Evolutionary conservation across 2,113 vertebrate genomes (phyloP).

Genomic region (Zosterops lateralis): DNA sequence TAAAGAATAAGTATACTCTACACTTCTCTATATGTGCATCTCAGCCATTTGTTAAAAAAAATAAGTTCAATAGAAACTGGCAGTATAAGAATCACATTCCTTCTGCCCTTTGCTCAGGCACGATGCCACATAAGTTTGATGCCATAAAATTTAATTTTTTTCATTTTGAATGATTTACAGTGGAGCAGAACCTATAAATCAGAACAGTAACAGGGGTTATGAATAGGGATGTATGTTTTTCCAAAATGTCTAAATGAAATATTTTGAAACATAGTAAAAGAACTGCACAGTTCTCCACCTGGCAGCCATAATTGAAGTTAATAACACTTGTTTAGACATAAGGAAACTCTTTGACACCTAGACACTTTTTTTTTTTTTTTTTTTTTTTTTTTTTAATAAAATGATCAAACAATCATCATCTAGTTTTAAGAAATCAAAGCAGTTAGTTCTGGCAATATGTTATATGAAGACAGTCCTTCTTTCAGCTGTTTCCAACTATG

Average conservation of each 20-base stretch:
- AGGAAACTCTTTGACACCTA: constrained; percentile 87
- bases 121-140: constrained; percentile 71
- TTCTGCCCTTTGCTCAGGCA: constrained; percentile 72
- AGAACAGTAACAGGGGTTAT: constrained; percentile 84
- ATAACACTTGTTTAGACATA: constrained; percentile 85
- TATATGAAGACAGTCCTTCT: constrained; percentile 65
- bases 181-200: constrained; percentile 83
- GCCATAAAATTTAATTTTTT: constrained; percentile 79
- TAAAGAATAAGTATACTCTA: constrained; percentile 35
- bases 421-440: constrained; percentile 80
- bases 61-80: constrained; percentile 68
- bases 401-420: constrained; percentile 84
- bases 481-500: constrained; percentile 71
- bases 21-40: constrained; percentile 27
- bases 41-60: constrained; percentile 53
- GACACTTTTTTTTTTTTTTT: constrained; percentile 47
- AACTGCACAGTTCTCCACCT: constrained; percentile 84
- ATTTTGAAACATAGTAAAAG: constrained; percentile 83
- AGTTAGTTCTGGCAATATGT: constrained; percentile 73
- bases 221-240: constrained; percentile 92
- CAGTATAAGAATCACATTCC: constrained; percentile 71
- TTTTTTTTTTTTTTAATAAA: constrained; percentile 80
- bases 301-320: constrained; percentile 89
- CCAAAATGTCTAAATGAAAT: constrained; percentile 87
- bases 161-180: constrained; percentile 82